These are phyloP conservation scores for Triplophysa siluroides DNA, from an alignment of 2,113 vertebrate species.

Conservation along the genomic window DNA sequence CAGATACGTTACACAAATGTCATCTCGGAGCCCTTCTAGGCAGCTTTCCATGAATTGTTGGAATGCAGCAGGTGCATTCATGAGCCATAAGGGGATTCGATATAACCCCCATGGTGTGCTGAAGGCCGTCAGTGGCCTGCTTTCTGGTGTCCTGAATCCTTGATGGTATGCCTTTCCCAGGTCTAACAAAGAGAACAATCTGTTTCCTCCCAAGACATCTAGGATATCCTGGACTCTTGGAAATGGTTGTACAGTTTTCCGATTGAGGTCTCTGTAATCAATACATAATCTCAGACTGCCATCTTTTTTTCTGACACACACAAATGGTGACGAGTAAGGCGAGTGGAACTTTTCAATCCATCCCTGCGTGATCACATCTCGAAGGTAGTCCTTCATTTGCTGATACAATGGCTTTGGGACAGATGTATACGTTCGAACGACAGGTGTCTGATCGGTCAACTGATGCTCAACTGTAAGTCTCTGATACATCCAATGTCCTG, in stretches of 20 bases:
- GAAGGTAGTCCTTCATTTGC: no score
- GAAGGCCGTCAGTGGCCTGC: neutral
- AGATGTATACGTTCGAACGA: no score
- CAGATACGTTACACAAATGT: neutral
- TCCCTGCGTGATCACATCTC: no score
- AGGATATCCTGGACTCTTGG: neutral
- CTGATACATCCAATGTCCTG: no score
- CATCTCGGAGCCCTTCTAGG: neutral
- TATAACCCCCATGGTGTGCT: neutral
- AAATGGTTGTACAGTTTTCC: neutral
- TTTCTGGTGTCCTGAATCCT: neutral
- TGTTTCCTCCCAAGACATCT: neutral
- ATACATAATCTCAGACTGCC: no score
- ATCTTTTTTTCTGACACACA: neutral
- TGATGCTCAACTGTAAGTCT: no score
- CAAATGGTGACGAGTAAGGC: no score
- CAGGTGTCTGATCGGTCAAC: no score
- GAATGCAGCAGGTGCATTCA: neutral
- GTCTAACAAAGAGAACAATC: neutral
- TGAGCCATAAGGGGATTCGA: neutral
- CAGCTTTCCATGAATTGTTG: slow-evolving; percentile 3
- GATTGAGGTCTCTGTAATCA: no score
- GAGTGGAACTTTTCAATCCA: no score
- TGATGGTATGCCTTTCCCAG: neutral
- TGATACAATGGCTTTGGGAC: no score